Percentiles rank a stretch among this genome's conserved stretches.
These are phyloP conservation scores for Phania funesta DNA, from an alignment of 2,888 invertebrate genomes.

Conservation along the genomic window DNA sequence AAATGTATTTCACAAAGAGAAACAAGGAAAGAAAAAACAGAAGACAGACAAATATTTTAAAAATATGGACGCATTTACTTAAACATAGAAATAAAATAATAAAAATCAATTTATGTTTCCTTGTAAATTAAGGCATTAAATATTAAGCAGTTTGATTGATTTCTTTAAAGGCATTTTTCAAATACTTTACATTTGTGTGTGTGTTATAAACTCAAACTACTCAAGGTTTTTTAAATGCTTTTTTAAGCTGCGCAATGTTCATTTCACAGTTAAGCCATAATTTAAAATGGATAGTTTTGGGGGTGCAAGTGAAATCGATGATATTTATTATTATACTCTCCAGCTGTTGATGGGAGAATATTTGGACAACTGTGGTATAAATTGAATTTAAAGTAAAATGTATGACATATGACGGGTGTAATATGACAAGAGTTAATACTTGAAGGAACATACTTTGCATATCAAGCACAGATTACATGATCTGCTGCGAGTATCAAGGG, in stretches of 20 bases:
- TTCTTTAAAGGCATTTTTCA: neutral
- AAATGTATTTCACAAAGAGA: slow-evolving; percentile 55
- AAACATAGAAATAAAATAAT: slow-evolving; percentile 51
- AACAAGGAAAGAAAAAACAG: slow-evolving; percentile 62
- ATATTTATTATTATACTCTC: slow-evolving; percentile 8
- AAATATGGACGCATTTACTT: slow-evolving; percentile 65
- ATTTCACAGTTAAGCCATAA: slow-evolving; percentile 48
- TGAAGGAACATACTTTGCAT: too few relatives aligned
- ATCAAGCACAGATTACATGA: too few relatives aligned
- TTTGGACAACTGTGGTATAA: too few relatives aligned
- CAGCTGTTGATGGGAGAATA: too few relatives aligned
- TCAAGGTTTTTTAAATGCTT: slow-evolving; percentile 21
- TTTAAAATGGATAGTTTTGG: neutral
- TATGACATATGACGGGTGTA: too few relatives aligned
- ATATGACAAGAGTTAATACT: too few relatives aligned
- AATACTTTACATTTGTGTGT: neutral
- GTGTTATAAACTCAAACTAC: slow-evolving; percentile 12
- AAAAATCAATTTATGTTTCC: slow-evolving; percentile 34
- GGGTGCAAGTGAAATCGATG: slow-evolving; percentile 28
- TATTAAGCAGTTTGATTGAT: slow-evolving; percentile 30
- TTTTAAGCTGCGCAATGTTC: slow-evolving; percentile 35
- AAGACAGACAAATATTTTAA: slow-evolving; percentile 64
- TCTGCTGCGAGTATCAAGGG: too few relatives aligned
- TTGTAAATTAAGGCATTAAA: slow-evolving; percentile 50
- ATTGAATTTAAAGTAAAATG: too few relatives aligned